A percentile compares a stretch with the other conserved stretches of the same genome.
Evolutionary conservation across 2,113 vertebrate species (phyloP).

Genomic region (Sinocyclocheilus rhinocerous): DNA sequence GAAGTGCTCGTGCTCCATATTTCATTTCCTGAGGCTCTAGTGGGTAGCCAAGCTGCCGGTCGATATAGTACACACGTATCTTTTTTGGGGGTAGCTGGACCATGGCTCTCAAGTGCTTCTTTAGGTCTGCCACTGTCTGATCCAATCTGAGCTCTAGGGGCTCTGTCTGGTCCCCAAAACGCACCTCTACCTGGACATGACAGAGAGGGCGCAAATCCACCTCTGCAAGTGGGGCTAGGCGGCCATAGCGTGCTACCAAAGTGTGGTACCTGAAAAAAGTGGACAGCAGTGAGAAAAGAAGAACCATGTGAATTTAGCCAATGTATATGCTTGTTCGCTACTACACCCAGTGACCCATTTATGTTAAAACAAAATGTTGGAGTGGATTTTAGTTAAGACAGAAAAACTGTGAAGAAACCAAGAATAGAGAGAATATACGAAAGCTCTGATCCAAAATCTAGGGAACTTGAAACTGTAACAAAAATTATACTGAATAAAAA

Average conservation of each 20-base stretch:
- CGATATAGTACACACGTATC: constrained; percentile 91
- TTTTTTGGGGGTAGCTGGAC: constrained; percentile 86
- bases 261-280: constrained; percentile 82
- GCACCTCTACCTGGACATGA: constrained; percentile 86
- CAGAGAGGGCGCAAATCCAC: constrained; percentile 90
- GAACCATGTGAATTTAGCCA: neutral
- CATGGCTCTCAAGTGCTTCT: constrained; percentile 85
- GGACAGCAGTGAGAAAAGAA: constrained; percentile 18
- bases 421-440: neutral
- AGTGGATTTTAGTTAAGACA: neutral
- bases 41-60: constrained; percentile 80
- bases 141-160: constrained; percentile 87
- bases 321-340: neutral
- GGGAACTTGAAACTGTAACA: neutral
- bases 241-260: constrained; percentile 91
- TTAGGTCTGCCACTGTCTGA: constrained; percentile 92
- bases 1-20: constrained; percentile 85
- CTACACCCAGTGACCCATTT: neutral
- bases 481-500: neutral
- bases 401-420: neutral
- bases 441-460: neutral
- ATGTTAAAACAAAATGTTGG: neutral
- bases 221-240: constrained; percentile 89
- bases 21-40: constrained; percentile 92
- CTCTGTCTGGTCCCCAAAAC: constrained; percentile 87